Conservation (phyloP, 2,888 invertebrate genomes). For the Nephrotoma appendiculata region DNA sequence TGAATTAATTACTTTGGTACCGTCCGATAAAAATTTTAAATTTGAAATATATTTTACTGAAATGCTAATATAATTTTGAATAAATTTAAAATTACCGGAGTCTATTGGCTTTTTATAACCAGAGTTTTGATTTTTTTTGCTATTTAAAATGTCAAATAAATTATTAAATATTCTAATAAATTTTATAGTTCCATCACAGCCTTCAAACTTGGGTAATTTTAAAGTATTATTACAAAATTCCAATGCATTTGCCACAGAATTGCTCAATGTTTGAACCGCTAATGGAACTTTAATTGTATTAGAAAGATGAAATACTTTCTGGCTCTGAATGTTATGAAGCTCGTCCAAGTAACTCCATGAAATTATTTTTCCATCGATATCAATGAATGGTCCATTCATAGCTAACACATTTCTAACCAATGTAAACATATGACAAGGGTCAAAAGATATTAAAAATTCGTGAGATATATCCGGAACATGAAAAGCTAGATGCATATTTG, state of each 20-base stretch:
- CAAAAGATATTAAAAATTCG: no score
- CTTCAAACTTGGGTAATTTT: not conserved
- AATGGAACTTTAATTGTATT: conserved; percentile 6
- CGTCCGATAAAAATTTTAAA: not conserved
- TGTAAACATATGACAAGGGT: no score
- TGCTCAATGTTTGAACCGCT: conserved; percentile 5
- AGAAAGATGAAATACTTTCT: not conserved
- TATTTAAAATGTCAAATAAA: not conserved
- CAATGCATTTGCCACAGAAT: not conserved
- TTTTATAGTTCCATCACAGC: not conserved
- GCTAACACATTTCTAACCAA: conserved; percentile 3
- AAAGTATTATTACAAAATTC: conserved; percentile 1
- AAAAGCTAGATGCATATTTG: not conserved
- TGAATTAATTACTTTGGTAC: not conserved
- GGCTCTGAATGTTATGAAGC: not conserved
- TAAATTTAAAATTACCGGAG: not conserved
- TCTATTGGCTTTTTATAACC: not conserved
- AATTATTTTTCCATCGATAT: not conserved
- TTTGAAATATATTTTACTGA: conserved; percentile 2
- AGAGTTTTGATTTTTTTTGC: not conserved
- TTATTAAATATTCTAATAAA: not conserved
- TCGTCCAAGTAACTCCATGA: not conserved
- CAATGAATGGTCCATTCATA: not conserved
- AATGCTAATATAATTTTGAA: not conserved
- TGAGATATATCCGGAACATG: no score